Evolutionary conservation across 2,888 invertebrate genomes (phyloP), one percentile per base, ranked within the genome.

Genomic region (Cyclophora punctaria): DNA sequence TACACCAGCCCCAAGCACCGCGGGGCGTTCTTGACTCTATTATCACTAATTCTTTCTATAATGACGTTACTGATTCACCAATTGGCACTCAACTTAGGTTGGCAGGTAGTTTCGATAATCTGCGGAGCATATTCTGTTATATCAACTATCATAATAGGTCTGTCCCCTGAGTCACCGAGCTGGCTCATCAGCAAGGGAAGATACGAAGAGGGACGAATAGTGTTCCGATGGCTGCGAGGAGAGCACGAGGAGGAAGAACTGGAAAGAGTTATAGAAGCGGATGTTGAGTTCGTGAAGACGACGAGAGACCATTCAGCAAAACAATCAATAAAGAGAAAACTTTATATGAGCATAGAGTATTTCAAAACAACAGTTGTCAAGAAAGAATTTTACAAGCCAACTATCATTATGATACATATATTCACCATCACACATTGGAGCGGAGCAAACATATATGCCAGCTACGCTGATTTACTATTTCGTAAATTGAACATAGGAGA

Each of bases 161-260:
- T 58, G 47, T 72, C 75, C 3, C 91, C 90, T 0, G 93, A 93
- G 71, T 89, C 92, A 2, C 92, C 92, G 0, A 82, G 83, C 48
- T 93, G 91, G 91, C 64, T 93, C 33, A 78, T 90, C 0, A 82
- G 88, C 33, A 90, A 89, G 52, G 89, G 87, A 3, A 78, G 81
- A 7, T 69, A 80, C 1, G 80, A 81, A 0, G 85, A 90, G 44
- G 90, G 92, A 0, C 78, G 81, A 53, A 66, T 72, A n/a, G 79
- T 90, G 0, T 89, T 90, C 34, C 75, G 81, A 45, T 90, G 86
- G 80, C 82, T 90, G 46, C 76, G 91, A 57, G 91, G 90, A 3
- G 64, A 72, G 6, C 67, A 66, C 0, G 71, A 73, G 52, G 71
- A 75, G 34, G 88, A 86, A 1, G 75, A 75, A 54, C 35, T 63